Conservation (phyloP, 2,113 vertebrate genomes). For the Elephantulus edwardii region DNA sequence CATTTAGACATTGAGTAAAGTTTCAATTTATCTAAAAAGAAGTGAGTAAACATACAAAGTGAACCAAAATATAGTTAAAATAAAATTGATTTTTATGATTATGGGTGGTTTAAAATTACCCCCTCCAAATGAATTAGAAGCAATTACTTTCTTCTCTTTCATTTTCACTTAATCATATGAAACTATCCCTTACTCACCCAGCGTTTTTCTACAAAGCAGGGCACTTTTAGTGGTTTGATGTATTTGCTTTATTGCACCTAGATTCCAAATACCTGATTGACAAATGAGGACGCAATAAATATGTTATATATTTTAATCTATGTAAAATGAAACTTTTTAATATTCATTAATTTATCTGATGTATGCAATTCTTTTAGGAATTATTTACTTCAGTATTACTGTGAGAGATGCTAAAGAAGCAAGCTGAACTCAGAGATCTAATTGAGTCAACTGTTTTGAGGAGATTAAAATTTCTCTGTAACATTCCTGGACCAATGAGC, state of each 20-base stretch:
- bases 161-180: conserved; percentile 60
- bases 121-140: conserved; percentile 54
- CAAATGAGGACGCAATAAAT: not conserved
- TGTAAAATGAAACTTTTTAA: not conserved
- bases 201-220: not conserved
- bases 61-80: conserved; percentile 65
- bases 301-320: not conserved
- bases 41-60: conserved; percentile 66
- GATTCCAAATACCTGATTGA: not conserved
- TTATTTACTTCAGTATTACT: conserved; percentile 1
- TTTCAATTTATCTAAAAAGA: conserved; percentile 73
- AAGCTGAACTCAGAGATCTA: not conserved
- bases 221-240: conserved; percentile 20
- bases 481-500: not conserved
- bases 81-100: conserved; percentile 61
- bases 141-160: not conserved
- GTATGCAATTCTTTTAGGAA: not conserved
- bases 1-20: conserved; percentile 64
- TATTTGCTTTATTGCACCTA: conserved; percentile 13
- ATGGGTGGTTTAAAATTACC: conserved; percentile 50
- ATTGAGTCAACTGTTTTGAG: not conserved
- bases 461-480: not conserved
- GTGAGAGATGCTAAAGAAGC: not conserved
- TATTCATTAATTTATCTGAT: not conserved
- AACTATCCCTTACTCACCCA: not conserved